Evolutionary conservation across 2,113 vertebrate species (phyloP).

Genomic region (Thunnus thynnus): DNA sequence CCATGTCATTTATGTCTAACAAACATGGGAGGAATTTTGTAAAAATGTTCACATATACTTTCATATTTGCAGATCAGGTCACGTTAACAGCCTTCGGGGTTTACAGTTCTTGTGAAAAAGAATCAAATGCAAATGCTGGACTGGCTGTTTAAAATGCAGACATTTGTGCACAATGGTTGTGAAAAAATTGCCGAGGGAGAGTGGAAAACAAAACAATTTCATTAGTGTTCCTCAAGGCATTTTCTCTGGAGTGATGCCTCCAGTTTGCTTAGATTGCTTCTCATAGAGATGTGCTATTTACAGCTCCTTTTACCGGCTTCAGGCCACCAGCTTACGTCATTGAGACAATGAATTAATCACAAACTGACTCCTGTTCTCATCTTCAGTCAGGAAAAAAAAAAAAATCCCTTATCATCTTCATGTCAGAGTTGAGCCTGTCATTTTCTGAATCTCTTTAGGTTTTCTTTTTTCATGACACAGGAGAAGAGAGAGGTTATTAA

Average conservation of each 20-base stretch:
- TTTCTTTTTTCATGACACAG: constrained; percentile 49
- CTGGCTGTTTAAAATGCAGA: constrained; percentile 12
- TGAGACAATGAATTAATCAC: constrained; percentile 64
- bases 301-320: constrained; percentile 33
- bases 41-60: neutral
- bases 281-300: constrained; percentile 42
- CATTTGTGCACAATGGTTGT: neutral
- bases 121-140: neutral
- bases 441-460: constrained; percentile 55
- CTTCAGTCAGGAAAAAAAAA: constrained; percentile 21
- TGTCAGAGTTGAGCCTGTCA: constrained; percentile 52
- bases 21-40: neutral
- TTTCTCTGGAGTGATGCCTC: constrained; percentile 37
- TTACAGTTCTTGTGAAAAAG: neutral
- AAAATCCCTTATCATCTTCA: constrained; percentile 44
- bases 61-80: neutral
- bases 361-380: constrained; percentile 47
- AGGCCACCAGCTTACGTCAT: constrained; percentile 33
- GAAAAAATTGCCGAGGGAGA: neutral
- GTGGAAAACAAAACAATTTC: constrained; percentile 42
- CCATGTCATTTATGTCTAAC: neutral
- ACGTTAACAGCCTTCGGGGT: neutral
- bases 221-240: constrained; percentile 31
- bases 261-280: constrained; percentile 34
- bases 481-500: constrained; percentile 58